Evolutionary conservation across 1,140 invertebrate genomes (phyloP).

Genomic region (Orussus abietinus): DNA sequence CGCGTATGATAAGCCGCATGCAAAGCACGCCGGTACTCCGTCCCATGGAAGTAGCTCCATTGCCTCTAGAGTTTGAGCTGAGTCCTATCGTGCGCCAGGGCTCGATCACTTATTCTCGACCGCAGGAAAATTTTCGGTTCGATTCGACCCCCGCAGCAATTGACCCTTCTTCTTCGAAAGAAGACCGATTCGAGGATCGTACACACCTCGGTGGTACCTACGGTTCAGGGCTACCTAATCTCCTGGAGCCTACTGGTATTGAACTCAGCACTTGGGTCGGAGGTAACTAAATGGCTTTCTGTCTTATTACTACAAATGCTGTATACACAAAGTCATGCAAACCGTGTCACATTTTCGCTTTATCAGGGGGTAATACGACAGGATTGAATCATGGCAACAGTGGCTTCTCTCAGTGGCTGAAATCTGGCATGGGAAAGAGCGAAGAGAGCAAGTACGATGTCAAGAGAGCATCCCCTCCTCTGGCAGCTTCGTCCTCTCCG

Average conservation of each 20-base stretch:
- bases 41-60: conserved; percentile 36
- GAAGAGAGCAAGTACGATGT: no score
- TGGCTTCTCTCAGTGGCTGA: conserved; percentile 49
- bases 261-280: conserved; percentile 52
- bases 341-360: no score
- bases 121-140: no score
- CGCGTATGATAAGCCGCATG: conserved; percentile 34
- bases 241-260: conserved; percentile 31
- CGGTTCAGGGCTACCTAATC: conserved; percentile 11
- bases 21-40: conserved; percentile 50
- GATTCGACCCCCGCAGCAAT: no score
- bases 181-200: conserved; percentile 2
- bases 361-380: conserved; percentile 35
- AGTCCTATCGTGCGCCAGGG: conserved; percentile 47
- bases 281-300: conserved; percentile 33
- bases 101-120: conserved; percentile 19
- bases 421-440: no score
- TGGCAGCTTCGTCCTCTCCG: conserved; percentile 26
- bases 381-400: conserved; percentile 32
- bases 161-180: no score
- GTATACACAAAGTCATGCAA: no score
- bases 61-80: conserved; percentile 48
- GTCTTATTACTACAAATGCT: no score
- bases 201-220: conserved; percentile 7
- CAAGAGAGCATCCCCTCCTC: no score